These are phyloP conservation scores for Cryptotermes secundus DNA, from an alignment of 1,140 invertebrate species.

Conservation along the genomic window DNA sequence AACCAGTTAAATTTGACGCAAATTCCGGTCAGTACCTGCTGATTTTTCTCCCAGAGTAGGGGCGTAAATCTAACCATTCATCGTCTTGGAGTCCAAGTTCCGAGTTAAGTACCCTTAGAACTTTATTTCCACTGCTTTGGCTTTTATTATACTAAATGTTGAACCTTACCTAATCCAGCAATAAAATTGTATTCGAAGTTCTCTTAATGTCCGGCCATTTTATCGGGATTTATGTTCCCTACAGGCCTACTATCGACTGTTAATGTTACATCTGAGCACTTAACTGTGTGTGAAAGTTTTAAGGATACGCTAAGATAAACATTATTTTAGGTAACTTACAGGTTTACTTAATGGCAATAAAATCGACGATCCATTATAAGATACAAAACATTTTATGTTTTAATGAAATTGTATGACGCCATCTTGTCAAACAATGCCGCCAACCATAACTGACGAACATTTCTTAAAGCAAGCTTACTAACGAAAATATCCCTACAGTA, in stretches of 20 bases:
- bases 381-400: background rate
- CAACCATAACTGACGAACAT: too few relatives aligned
- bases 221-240: background rate
- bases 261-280: background rate
- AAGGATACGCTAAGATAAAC: background rate
- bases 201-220: background rate
- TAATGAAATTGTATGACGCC: background rate
- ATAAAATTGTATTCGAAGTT: background rate
- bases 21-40: too few relatives aligned
- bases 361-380: background rate
- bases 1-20: too few relatives aligned
- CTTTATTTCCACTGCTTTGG: too few relatives aligned
- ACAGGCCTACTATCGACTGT: background rate
- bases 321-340: background rate
- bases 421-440: background rate
- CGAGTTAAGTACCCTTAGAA: too few relatives aligned
- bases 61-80: too few relatives aligned
- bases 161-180: background rate
- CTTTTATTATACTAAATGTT: too few relatives aligned
- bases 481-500: too few relatives aligned
- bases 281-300: background rate
- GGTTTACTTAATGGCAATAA: background rate
- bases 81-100: too few relatives aligned
- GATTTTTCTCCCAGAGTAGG: too few relatives aligned
- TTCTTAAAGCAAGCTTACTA: too few relatives aligned